Conservation (phyloP, 2,113 vertebrate genomes). For the Scomber japonicus region DNA sequence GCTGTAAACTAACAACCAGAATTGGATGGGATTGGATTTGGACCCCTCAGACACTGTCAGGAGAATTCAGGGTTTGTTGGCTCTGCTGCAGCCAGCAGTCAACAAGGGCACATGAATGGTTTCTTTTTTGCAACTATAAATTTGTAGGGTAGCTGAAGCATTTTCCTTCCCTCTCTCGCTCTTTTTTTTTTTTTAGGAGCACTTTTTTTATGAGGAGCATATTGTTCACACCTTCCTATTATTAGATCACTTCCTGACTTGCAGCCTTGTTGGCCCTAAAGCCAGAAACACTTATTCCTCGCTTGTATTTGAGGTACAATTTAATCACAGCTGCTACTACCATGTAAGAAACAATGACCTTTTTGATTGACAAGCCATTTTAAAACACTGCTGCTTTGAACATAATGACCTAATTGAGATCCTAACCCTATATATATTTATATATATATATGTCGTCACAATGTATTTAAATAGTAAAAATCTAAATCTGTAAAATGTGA, state of each 20-base stretch:
- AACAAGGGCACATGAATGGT: slow-evolving; percentile 50
- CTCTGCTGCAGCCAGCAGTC: slow-evolving; percentile 47
- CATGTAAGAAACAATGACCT: slow-evolving; percentile 11
- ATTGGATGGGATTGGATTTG: slow-evolving; percentile 57
- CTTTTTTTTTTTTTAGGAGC: neutral
- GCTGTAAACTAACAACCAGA: slow-evolving; percentile 55
- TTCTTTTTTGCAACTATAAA: slow-evolving; percentile 45
- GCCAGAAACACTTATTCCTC: slow-evolving; percentile 41
- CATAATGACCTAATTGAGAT: slow-evolving; percentile 1
- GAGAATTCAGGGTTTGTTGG: slow-evolving; percentile 66
- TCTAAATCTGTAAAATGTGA: slow-evolving; percentile 8
- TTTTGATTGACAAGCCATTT: slow-evolving; percentile 49
- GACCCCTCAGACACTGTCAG: slow-evolving; percentile 57
- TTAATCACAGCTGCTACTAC: slow-evolving; percentile 37
- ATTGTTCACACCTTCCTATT: slow-evolving; percentile 61
- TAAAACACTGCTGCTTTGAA: slow-evolving; percentile 30
- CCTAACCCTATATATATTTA: neutral
- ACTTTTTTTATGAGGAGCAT: slow-evolving; percentile 19
- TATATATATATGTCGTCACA: neutral
- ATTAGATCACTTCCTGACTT: slow-evolving; percentile 57
- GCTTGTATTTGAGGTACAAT: slow-evolving; percentile 14
- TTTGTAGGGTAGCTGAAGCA: slow-evolving; percentile 32
- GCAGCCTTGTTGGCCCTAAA: slow-evolving; percentile 27
- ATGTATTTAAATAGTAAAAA: slow-evolving; percentile 12
- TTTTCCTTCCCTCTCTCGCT: slow-evolving; percentile 32